Evolutionary conservation across 2,797 vertebrate genomes (phyloP).

Genomic region (Galaxias olidus): DNA sequence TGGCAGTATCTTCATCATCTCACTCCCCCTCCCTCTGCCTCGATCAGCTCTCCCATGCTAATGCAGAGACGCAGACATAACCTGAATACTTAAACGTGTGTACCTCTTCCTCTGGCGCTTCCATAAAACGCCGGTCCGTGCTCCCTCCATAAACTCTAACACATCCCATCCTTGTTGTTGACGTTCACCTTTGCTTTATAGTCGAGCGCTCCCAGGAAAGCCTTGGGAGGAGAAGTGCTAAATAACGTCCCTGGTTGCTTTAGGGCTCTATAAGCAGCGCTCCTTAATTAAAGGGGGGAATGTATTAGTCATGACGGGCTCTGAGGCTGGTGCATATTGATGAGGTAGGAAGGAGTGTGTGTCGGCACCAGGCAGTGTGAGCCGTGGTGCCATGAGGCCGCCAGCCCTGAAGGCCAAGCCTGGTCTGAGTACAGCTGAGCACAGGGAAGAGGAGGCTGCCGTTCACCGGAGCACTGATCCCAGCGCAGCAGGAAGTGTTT

Average conservation of each 20-base stretch:
- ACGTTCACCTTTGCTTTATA: slow-evolving; percentile 47
- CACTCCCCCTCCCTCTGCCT: slow-evolving; percentile 1
- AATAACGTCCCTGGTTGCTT: slow-evolving; percentile 61
- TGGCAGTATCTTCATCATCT: slow-evolving; percentile 6
- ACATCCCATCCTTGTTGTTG: slow-evolving; percentile 38
- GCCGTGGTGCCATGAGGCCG: no score
- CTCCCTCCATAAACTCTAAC: slow-evolving; percentile 26
- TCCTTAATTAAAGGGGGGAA: slow-evolving; percentile 70
- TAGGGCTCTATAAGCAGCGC: slow-evolving; percentile 55
- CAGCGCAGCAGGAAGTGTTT: no score
- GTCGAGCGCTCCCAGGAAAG: slow-evolving; percentile 45
- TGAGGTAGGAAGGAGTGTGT: slow-evolving; percentile 29
- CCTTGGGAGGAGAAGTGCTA: slow-evolving; percentile 49
- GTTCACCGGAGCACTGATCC: no score
- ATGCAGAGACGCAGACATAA: neutral
- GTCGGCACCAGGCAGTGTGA: slow-evolving; percentile 18
- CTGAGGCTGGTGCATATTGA: slow-evolving; percentile 65
- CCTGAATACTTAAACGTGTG: slow-evolving; percentile 43
- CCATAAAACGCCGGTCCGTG: slow-evolving; percentile 24
- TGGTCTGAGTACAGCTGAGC: no score
- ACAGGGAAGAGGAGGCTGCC: no score
- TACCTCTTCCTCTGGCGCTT: slow-evolving; percentile 27
- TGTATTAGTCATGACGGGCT: slow-evolving; percentile 71
- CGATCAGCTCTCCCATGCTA: neutral
- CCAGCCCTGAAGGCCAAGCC: no score